Evolutionary conservation across 2,113 vertebrate genomes (phyloP), one percentile per base, ranked within the genome.

Genomic region (Ornithorhynchus anatinus): DNA sequence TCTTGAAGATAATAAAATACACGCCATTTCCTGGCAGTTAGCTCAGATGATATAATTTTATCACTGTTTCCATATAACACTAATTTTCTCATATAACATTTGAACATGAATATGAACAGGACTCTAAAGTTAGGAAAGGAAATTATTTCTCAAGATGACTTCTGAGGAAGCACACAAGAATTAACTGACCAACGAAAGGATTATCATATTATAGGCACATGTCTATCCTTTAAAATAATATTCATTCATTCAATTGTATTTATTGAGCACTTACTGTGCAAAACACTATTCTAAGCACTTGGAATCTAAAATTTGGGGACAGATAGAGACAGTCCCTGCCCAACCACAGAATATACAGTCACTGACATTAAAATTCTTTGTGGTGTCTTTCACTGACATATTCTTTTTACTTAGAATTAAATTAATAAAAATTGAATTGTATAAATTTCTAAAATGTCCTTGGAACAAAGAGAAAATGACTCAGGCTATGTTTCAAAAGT

Each of bases 401-500:
- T 65, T 36, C 17, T 84, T n/a, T 89, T 37, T 75, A 60, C 36
- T 72, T 89, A 74, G 76, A 58, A 86, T 81, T 59, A 84, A 87
- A 86, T 89, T 57, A 82, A 84, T 80, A 68, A 84, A 89, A 85
- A 29, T 39, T 77, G 47, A 86, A 19, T 68, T 59, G 61, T 64
- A 83, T 17, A 77, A 52, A 77, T 74, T 37, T 84, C 67, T 84
- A 86, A 88, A 87, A 86, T 63, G 77, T 67, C 86, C 80, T 89
- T 90, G 83, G 89, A 88, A 84, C 68, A n/a, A 50, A 78, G 7
- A 32, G 10, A 84, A 89, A 82, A 75, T 52, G 27, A 3, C 8
- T 69, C 40, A 56, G 22, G 53, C 22, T 47, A 37, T 33, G 35
- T 84, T 88, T 86, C 44, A 80, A 63, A 82, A 89, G 15, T 61